Evolutionary conservation across 1,140 invertebrate species (phyloP).

Genomic region (Diorhabda sublineata): DNA sequence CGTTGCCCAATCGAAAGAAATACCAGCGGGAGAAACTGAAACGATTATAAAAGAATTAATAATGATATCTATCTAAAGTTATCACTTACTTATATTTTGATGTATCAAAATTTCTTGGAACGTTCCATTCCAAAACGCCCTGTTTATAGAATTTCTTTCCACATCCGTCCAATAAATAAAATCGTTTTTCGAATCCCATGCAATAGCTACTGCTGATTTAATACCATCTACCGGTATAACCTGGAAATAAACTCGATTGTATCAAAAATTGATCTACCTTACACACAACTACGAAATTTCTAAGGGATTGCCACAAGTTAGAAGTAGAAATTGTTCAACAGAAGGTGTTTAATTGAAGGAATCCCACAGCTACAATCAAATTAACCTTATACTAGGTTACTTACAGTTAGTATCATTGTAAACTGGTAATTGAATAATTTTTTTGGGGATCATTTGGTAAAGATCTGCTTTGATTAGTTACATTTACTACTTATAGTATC

Average conservation of each 20-base stretch:
- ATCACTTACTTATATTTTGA: conserved; percentile 61
- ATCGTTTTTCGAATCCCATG: conserved; percentile 76
- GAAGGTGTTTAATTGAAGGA: too few species aligned
- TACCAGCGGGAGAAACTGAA: conserved; percentile 57
- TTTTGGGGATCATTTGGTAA: too few species aligned
- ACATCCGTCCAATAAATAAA: conserved; percentile 87
- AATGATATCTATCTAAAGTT: neutral
- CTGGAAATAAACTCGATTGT: conserved; percentile 35
- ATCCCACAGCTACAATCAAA: too few species aligned
- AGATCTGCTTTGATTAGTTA: too few species aligned
- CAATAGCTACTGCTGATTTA: conserved; percentile 75
- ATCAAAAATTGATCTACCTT: too few species aligned
- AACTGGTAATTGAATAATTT: too few species aligned
- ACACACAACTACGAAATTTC: too few species aligned
- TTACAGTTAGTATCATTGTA: too few species aligned
- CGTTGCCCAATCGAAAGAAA: conserved; percentile 83
- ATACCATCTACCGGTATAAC: conserved; percentile 76
- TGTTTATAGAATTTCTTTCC: conserved; percentile 75
- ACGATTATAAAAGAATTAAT: neutral
- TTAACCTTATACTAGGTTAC: too few species aligned
- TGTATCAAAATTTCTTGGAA: conserved; percentile 64
- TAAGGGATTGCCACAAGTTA: too few species aligned
- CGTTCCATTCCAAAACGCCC: conserved; percentile 71
- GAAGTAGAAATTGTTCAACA: too few species aligned
- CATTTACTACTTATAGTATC: too few species aligned